phyloP scores from a whole-genome alignment of 2,888 invertebrate species.

The Dicyrtoma fusca region DNA sequence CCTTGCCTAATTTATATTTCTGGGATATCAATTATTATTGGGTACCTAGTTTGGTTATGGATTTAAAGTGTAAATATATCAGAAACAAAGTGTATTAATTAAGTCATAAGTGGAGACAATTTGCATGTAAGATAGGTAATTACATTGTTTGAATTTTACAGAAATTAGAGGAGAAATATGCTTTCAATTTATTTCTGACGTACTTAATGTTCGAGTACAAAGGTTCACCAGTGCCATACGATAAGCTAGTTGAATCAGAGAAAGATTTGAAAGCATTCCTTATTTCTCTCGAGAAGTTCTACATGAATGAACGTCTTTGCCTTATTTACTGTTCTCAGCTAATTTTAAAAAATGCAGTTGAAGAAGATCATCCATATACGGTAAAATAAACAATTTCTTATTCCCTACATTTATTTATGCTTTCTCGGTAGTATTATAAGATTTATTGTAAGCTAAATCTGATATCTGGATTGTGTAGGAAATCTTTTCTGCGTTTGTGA shows the following conservation, averaged over 20 bases:
- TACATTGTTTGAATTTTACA: slow-evolving; percentile 25
- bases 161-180: slow-evolving; percentile 43
- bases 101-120: neutral
- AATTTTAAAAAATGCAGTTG: slow-evolving; percentile 42
- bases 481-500: slow-evolving; percentile 42
- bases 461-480: slow-evolving; percentile 36
- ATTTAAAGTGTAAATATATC: neutral
- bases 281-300: slow-evolving; percentile 42
- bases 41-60: too few relatives aligned
- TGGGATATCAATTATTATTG: too few relatives aligned
- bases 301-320: slow-evolving; percentile 48
- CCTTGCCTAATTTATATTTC: too few relatives aligned
- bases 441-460: neutral
- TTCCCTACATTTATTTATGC: neutral
- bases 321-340: slow-evolving; percentile 49
- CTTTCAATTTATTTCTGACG: slow-evolving; percentile 45
- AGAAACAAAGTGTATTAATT: neutral
- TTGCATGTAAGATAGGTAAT: too few relatives aligned
- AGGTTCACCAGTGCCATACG: slow-evolving; percentile 44
- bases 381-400: slow-evolving; percentile 36
- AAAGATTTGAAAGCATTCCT: slow-evolving; percentile 37
- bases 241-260: slow-evolving; percentile 47
- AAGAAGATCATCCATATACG: slow-evolving; percentile 39
- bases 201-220: slow-evolving; percentile 54
- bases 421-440: too few relatives aligned